phyloP scores from a whole-genome alignment of 1,140 invertebrate genomes.

The Scaptomyza graminum region DNA sequence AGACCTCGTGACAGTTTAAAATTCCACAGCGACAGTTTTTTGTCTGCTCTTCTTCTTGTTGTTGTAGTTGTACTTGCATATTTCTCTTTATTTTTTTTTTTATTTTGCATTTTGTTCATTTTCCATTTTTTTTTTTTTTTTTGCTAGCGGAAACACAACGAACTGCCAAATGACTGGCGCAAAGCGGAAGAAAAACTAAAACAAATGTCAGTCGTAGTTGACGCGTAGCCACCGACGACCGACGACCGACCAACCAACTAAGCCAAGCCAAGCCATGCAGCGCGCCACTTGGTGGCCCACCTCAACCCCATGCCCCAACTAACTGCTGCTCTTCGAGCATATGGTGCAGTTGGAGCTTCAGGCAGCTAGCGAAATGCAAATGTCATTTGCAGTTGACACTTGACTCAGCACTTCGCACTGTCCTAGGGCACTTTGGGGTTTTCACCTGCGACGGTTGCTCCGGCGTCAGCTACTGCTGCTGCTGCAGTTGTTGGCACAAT shows the following conservation, averaged over 20 bases:
- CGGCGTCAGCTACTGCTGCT: background rate
- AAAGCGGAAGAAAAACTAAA: constrained; percentile 83
- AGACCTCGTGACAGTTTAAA: constrained; percentile 64
- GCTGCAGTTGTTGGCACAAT: constrained; percentile 62
- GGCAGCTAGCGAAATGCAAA: constrained; percentile 77
- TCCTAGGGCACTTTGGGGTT: constrained; percentile 80
- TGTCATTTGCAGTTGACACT: constrained; percentile 82
- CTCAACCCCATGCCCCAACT: background rate
- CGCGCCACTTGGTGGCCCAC: constrained; percentile 13
- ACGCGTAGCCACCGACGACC: constrained; percentile 71
- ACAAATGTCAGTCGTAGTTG: constrained; percentile 81
- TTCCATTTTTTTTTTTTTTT: constrained; percentile 9
- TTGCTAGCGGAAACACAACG: constrained; percentile 59
- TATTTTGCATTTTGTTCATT: constrained; percentile 4
- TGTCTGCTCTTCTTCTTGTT: background rate
- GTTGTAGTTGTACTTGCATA: constrained; percentile 57
- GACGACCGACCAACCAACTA: constrained; percentile 23
- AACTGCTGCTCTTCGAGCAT: background rate
- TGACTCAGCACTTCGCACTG: constrained; percentile 82
- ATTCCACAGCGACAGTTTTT: constrained; percentile 53
- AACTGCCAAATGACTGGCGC: constrained; percentile 79
- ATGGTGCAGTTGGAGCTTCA: constrained; percentile 17
- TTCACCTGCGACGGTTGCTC: constrained; percentile 65
- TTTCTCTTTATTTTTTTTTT: constrained; percentile 45
- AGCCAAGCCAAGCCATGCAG: constrained; percentile 21